A percentile compares a stretch with the other conserved stretches of the same genome.
Conservation (phyloP, 2,888 invertebrate species). For the Chrysolina americana region DNA sequence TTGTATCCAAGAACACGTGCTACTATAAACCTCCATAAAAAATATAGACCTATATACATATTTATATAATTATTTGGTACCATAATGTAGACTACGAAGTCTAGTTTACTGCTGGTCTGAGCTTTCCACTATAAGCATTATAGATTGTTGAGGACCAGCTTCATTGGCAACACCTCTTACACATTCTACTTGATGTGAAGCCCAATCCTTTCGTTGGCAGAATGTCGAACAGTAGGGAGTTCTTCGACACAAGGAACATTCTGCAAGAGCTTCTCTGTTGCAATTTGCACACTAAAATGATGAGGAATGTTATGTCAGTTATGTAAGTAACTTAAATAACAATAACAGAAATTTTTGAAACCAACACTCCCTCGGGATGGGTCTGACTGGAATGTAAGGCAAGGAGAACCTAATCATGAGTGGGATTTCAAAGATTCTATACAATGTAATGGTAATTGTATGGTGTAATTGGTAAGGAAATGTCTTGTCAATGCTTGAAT, state of each 20-base stretch:
- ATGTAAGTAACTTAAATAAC: too few species aligned
- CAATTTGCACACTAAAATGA: slow-evolving; percentile 86
- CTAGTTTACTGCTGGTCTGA: slow-evolving; percentile 73
- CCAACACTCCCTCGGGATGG: background rate
- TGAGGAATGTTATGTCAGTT: too few species aligned
- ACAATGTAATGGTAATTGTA: too few species aligned
- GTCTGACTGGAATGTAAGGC: too few species aligned
- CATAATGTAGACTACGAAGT: slow-evolving; percentile 22
- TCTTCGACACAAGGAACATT: slow-evolving; percentile 88
- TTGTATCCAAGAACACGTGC: background rate
- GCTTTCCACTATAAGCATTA: slow-evolving; percentile 90
- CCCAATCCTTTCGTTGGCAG: slow-evolving; percentile 93
- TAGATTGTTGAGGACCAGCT: slow-evolving; percentile 78
- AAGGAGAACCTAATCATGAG: too few species aligned
- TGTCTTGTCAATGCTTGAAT: too few species aligned
- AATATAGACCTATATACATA: slow-evolving; percentile 42
- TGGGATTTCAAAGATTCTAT: too few species aligned
- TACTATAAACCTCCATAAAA: slow-evolving; percentile 27
- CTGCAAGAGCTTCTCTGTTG: slow-evolving; percentile 88
- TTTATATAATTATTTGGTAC: slow-evolving; percentile 42
- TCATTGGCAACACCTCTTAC: slow-evolving; percentile 78
- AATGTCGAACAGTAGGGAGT: slow-evolving; percentile 92
- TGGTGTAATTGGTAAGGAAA: too few species aligned
- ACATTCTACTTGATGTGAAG: slow-evolving; percentile 88
- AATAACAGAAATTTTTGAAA: too few species aligned